Base-by-base conservation (phyloP, 2,888 invertebrate species). In the Mongoloraphidia duomilia region DNA sequence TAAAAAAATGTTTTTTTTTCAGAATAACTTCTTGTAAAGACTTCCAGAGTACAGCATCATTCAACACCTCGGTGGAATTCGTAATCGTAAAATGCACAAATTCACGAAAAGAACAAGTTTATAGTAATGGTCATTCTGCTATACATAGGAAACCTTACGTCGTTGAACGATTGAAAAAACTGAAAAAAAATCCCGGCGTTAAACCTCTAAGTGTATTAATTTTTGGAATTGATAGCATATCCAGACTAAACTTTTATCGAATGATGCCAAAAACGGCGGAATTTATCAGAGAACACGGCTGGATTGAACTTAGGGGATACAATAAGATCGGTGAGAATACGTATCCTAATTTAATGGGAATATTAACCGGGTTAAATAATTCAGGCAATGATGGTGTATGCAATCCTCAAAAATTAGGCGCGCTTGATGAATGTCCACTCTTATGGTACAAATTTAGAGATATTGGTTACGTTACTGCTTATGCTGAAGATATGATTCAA, bases 331-430 rank as follows among this genome's bases (percentile, higher is more conserved):
- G 80, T 8, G 92, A 92, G 60, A 93, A 93, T 60, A 93, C 92
- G 0, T 89, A 86, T 61, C 90, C 93, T 0, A 95, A 94, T 66
- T 66, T 94, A 45, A 83, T 91, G 76, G 88, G 91, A 0, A 73
- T 85, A 41, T 69, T 87, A 11, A 80, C 84, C 0, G 93, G 92
- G 1, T 71, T 75, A 53, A 76, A 69, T 52, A 62, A 67, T 35
- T 56, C 63, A 1, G 58, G 70, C 12, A 68, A 78, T 11, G 68
- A 75, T 44, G 57, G 63, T 1, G 62, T 71, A 43, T 75, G 76
- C 55, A 65, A 71, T 34, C 74, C 76, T 11, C 74, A 70, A 34
- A 61, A 61, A 26, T 59, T 67, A 46, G 74, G 74, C 61, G 75
- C 76, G 36, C 61, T 82, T 46, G 87, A 91, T 58, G 72, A 76